These are phyloP conservation scores for Archips xylosteana DNA, from an alignment of 2,888 invertebrate genomes.

Conservation along the genomic window DNA sequence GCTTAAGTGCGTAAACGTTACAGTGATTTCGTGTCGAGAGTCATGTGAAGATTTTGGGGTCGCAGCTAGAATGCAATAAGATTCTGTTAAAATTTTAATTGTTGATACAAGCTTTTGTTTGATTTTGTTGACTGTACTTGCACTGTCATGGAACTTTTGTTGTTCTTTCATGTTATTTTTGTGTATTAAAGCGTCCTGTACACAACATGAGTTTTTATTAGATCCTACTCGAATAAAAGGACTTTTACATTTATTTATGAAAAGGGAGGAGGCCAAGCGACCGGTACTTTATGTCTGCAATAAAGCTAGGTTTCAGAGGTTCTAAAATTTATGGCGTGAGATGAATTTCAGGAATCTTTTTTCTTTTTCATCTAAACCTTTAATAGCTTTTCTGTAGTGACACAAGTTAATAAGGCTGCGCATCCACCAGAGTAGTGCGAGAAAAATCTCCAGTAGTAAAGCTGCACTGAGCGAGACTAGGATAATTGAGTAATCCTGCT, in stretches of 20 bases:
- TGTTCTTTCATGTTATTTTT: neutral
- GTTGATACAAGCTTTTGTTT: neutral
- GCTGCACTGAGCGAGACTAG: too few species aligned
- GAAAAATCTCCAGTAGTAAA: too few species aligned
- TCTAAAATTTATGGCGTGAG: neutral
- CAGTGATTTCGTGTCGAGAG: constrained; percentile 6
- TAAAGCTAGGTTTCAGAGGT: neutral
- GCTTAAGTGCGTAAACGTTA: constrained; percentile 11
- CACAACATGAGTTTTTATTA: neutral
- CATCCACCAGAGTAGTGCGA: too few species aligned
- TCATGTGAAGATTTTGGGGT: neutral
- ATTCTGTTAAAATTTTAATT: neutral
- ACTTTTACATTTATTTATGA: neutral
- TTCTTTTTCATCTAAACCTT: neutral
- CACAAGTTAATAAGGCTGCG: neutral
- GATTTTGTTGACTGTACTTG: too few species aligned
- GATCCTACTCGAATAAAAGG: neutral
- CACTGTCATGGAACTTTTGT: neutral
- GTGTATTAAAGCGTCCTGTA: neutral
- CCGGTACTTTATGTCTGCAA: neutral
- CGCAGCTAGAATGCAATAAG: neutral
- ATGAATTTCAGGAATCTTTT: neutral
- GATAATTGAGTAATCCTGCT: too few species aligned
- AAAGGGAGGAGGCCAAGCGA: neutral
- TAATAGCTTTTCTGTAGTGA: neutral